These are phyloP conservation scores for Arctia plantaginis DNA, from an alignment of 2,888 invertebrate species.

Conservation along the genomic window DNA sequence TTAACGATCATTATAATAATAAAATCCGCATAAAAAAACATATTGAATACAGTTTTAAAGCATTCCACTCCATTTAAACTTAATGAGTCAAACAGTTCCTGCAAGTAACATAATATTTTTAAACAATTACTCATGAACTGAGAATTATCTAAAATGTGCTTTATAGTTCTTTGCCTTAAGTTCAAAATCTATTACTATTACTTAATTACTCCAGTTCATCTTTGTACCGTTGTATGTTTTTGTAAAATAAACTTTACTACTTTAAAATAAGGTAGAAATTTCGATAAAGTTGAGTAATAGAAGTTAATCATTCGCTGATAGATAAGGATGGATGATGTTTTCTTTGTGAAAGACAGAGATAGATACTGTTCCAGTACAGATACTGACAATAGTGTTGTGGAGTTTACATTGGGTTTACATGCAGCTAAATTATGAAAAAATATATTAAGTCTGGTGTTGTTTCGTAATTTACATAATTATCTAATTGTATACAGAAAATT, in stretches of 20 bases:
- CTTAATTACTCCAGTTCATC: neutral
- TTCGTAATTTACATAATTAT: neutral
- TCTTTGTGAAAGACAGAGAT: constrained; percentile 36
- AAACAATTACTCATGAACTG: constrained; percentile 41
- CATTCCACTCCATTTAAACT: neutral
- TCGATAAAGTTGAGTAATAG: neutral
- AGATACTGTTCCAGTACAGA: constrained; percentile 26
- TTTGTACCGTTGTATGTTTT: neutral
- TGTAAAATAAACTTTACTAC: neutral
- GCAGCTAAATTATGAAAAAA: neutral
- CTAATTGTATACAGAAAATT: neutral
- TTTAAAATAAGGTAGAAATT: constrained; percentile 11
- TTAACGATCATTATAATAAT: no score
- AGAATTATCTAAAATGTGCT: constrained; percentile 13
- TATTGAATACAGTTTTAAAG: neutral
- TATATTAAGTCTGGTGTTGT: neutral
- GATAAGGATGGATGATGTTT: constrained; percentile 22
- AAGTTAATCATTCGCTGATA: constrained; percentile 20
- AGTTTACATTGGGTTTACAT: neutral
- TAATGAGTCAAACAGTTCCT: constrained; percentile 10
- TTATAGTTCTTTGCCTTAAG: rapidly evolving
- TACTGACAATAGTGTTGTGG: constrained; percentile 31
- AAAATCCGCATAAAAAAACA: neutral
- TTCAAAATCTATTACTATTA: constrained; percentile 8
- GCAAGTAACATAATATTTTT: constrained; percentile 25